Percentiles rank a stretch among this genome's conserved stretches.
Evolutionary conservation across 2,113 vertebrate species (phyloP).

Genomic region (Notechis scutatus): DNA sequence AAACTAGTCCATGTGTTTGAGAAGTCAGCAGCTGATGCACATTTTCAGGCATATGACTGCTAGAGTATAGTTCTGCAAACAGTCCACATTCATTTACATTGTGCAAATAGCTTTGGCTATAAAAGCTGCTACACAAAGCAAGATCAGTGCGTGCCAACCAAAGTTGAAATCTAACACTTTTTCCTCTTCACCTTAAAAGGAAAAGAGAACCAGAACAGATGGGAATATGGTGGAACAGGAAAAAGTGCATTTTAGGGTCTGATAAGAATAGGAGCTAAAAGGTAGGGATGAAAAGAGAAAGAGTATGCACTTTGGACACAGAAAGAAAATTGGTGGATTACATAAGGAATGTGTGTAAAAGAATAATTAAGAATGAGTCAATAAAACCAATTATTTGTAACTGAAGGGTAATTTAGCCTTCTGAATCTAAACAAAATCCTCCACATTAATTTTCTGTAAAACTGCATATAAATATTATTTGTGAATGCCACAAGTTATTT

Average conservation of each 20-base stretch:
- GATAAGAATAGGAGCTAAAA: not conserved
- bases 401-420: not conserved
- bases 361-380: not conserved
- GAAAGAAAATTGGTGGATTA: not conserved
- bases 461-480: not conserved
- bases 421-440: not conserved
- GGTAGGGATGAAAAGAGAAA: not conserved
- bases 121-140: not conserved
- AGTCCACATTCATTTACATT: not conserved
- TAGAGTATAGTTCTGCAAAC: not conserved
- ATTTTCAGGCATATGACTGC: not conserved
- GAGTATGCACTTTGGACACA: not conserved
- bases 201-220: not conserved
- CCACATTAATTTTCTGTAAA: not conserved
- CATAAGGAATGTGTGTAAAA: not conserved
- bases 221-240: not conserved
- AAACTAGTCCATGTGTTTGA: not conserved
- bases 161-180: not conserved
- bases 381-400: not conserved
- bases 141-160: too few relatives aligned
- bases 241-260: not conserved
- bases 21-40: not conserved
- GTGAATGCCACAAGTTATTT: not conserved
- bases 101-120: not conserved
- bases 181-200: not conserved